These are phyloP conservation scores for Serranus cabrilla DNA, from an alignment of 2,797 vertebrate genomes.

Conservation along the genomic window DNA sequence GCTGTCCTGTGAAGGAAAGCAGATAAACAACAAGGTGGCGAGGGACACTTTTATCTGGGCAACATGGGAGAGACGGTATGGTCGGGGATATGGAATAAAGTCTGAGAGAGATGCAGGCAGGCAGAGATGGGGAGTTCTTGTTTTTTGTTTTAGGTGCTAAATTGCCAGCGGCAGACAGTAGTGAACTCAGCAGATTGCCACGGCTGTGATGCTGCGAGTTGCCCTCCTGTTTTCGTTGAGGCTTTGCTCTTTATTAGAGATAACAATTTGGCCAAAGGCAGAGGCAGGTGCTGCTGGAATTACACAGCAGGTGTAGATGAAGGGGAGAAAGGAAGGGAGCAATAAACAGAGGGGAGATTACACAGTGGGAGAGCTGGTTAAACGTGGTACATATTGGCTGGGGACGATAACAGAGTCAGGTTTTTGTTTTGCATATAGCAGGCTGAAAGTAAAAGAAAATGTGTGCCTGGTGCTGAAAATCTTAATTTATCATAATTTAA, in stretches of 20 bases:
- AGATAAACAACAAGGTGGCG: conserved; percentile 9
- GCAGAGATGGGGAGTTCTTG: conserved; percentile 41
- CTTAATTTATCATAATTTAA: not conserved
- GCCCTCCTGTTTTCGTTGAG: conserved; percentile 59
- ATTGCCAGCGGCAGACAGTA: conserved; percentile 34
- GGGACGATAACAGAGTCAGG: conserved; percentile 22
- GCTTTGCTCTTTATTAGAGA: conserved; percentile 66
- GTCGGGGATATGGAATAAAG: conserved; percentile 1
- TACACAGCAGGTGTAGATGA: conserved; percentile 64
- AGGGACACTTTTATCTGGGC: conserved; percentile 11
- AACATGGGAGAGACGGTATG: conserved; percentile 2
- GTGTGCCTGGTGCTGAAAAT: not conserved
- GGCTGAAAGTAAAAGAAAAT: conserved; percentile 19
- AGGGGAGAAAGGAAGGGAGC: conserved; percentile 5
- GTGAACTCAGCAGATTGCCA: conserved; percentile 54
- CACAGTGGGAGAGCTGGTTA: conserved; percentile 32
- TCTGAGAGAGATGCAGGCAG: conserved; percentile 25
- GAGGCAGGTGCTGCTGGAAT: conserved; percentile 63
- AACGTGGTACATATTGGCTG: conserved; percentile 35
- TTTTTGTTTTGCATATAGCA: conserved; percentile 3
- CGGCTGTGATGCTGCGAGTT: conserved; percentile 52
- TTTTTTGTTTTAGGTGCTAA: conserved; percentile 49
- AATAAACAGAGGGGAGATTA: conserved; percentile 38
- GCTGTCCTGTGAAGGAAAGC: conserved; percentile 26
- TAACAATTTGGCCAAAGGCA: conserved; percentile 65